Conservation (phyloP, 2,888 invertebrate genomes). For the Germaria angustata region DNA sequence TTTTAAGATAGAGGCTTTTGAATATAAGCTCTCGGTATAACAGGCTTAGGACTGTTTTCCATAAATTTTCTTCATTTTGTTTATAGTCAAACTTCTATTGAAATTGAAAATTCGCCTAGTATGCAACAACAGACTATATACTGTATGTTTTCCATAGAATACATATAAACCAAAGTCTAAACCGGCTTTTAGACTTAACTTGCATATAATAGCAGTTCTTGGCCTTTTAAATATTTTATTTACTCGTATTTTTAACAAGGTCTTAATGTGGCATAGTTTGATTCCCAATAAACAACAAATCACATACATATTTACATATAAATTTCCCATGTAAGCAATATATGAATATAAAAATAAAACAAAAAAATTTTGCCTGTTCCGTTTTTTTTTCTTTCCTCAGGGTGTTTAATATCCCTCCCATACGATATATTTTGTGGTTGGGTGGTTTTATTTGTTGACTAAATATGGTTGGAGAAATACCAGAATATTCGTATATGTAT, state of each 20-base stretch:
- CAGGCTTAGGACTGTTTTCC: no score
- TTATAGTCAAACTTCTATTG: no score
- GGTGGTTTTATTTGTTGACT: not conserved
- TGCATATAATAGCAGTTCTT: not conserved
- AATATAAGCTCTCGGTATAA: no score
- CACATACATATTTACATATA: not conserved
- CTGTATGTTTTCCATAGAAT: not conserved
- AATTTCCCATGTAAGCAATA: not conserved
- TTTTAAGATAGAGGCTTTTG: no score
- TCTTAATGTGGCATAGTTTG: constrained; percentile 60
- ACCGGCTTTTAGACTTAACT: not conserved
- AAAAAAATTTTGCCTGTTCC: no score
- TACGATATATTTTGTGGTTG: not conserved
- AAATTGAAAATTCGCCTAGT: no score
- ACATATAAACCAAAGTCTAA: not conserved
- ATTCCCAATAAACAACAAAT: constrained; percentile 65
- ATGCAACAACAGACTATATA: not conserved
- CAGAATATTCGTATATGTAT: not conserved
- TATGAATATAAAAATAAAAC: not conserved
- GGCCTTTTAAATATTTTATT: not conserved
- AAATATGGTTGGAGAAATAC: not conserved
- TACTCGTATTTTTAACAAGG: not conserved
- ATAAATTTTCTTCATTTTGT: no score
- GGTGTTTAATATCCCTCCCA: no score
- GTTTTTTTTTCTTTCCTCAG: no score